These are phyloP conservation scores for Hyles vespertilio DNA, from an alignment of 1,140 invertebrate species.

Conservation along the genomic window DNA sequence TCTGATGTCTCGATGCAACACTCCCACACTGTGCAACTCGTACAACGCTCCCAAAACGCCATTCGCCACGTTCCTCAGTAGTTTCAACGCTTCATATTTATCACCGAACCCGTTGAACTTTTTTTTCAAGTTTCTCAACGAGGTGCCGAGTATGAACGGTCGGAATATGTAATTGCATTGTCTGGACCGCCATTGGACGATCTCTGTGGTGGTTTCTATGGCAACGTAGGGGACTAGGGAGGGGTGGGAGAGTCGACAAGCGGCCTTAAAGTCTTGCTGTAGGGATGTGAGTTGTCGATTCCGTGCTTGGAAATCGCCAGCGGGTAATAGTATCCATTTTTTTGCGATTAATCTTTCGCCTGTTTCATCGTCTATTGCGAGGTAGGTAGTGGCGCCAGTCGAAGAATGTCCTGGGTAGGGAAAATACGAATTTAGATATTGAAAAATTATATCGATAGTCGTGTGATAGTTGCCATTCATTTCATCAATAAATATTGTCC, in stretches of 20 bases:
- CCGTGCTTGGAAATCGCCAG: conserved; percentile 46
- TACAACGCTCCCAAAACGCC: conserved; percentile 81
- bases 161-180: conserved; percentile 77
- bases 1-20: conserved; percentile 55
- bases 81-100: conserved; percentile 76
- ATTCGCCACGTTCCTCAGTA: conserved; percentile 78
- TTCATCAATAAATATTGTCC: no score
- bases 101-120: conserved; percentile 42
- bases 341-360: conserved; percentile 49
- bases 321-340: conserved; percentile 74
- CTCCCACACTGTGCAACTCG: conserved; percentile 47
- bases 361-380: conserved; percentile 56
- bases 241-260: conserved; percentile 80
- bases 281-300: conserved; percentile 71
- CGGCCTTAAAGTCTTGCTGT: conserved; percentile 83
- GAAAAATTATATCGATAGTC: no score
- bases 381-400: conserved; percentile 50
- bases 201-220: conserved; percentile 77
- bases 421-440: neutral
- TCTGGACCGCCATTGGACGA: conserved; percentile 70
- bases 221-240: conserved; percentile 83
- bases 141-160: conserved; percentile 77
- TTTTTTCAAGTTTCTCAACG: conserved; percentile 41
- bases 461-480: no score
- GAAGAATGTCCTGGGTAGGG: conserved; percentile 46